These are phyloP conservation scores for Opisthocomus hoazin DNA, from an alignment of 2,113 vertebrate genomes.

Conservation along the genomic window DNA sequence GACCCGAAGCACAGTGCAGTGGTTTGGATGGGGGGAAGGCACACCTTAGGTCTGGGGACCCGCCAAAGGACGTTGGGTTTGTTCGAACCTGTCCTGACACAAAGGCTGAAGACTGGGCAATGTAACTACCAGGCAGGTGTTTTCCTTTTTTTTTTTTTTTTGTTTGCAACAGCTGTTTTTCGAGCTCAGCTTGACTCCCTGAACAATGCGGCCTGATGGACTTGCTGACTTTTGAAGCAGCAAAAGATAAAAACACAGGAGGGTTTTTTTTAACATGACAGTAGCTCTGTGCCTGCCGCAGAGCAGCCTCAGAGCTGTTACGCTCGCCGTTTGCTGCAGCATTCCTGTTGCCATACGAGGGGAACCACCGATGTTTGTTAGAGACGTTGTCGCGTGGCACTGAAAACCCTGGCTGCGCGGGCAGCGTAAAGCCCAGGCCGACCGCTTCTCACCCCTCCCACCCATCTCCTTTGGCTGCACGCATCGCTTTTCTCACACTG, in stretches of 20 bases:
- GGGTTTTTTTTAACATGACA: background rate
- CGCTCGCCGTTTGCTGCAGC: background rate
- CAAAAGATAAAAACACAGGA: background rate
- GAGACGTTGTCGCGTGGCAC: fast-evolving
- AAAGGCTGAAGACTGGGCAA: background rate
- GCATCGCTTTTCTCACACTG: background rate
- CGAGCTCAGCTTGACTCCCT: background rate
- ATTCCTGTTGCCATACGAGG: background rate
- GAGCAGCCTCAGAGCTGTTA: background rate
- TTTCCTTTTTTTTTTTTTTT: background rate
- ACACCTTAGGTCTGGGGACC: background rate
- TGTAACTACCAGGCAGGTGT: background rate
- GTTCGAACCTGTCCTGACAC: background rate
- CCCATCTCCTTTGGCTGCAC: background rate
- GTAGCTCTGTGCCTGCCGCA: background rate
- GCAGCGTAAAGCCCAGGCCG: background rate
- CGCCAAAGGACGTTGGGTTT: background rate
- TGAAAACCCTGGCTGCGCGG: fast-evolving
- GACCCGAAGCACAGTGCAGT: background rate
- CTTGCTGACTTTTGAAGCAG: background rate
- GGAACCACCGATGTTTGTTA: background rate
- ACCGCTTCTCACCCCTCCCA: background rate
- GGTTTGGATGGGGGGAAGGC: background rate
- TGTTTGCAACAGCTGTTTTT: background rate
- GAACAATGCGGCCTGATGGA: background rate